phyloP scores from a whole-genome alignment of 2,888 invertebrate species.

The Cristatella mucedo region DNA sequence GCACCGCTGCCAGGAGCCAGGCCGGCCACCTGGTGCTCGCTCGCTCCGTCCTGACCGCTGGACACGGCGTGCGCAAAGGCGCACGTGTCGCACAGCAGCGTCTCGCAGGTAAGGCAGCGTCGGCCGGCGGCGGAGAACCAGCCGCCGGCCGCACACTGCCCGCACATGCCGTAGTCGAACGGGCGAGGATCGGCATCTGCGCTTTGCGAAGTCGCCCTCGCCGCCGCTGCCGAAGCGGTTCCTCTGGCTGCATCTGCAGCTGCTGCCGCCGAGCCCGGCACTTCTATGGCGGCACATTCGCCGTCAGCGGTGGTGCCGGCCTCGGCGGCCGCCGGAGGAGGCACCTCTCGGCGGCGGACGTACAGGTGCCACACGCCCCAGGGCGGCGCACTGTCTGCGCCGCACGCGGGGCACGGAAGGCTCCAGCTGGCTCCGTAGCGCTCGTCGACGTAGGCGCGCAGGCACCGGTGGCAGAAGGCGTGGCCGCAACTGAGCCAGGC shows the following conservation, averaged over 20 bases:
- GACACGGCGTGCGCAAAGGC: conserved; percentile 5
- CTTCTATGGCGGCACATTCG: too few species aligned
- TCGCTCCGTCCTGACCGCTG: too few species aligned
- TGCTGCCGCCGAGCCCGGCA: too few species aligned
- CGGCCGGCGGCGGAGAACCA: conserved; percentile 3
- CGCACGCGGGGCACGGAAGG: conserved; percentile 6
- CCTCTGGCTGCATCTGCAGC: too few species aligned
- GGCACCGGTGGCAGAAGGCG: conserved; percentile 2
- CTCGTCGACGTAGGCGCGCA: conserved; percentile 1
- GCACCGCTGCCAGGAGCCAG: too few species aligned
- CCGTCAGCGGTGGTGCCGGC: too few species aligned
- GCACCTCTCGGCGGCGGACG: too few species aligned
- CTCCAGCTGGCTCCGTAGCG: background rate
- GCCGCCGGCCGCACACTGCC: conserved; percentile 1
- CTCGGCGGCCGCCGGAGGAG: too few species aligned
- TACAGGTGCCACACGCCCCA: conserved; percentile 7
- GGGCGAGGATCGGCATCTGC: too few species aligned
- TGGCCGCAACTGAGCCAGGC: conserved; percentile 1
- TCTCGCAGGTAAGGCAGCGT: background rate
- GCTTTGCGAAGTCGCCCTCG: too few species aligned
- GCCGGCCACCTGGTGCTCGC: too few species aligned
- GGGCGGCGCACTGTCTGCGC: conserved; percentile 5
- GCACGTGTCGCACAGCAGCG: conserved; percentile 6
- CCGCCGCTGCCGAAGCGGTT: too few species aligned
- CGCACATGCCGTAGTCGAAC: conserved; percentile 9